These are phyloP conservation scores for Bombycilla garrulus DNA, from an alignment of 2,113 vertebrate species.

Conservation along the genomic window DNA sequence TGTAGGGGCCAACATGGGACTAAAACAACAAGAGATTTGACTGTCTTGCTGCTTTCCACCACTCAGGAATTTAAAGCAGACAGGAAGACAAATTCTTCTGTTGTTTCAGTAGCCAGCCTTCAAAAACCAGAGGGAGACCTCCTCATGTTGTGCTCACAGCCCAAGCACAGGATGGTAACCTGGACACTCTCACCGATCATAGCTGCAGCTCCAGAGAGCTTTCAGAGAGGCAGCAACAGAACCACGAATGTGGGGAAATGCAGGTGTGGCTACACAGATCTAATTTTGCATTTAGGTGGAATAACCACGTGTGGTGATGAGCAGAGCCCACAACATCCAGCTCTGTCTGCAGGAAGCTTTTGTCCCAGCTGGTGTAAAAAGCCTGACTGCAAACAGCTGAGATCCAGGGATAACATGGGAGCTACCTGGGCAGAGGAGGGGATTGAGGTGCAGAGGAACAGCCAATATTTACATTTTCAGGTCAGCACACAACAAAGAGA, in stretches of 20 bases:
- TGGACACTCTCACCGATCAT: neutral
- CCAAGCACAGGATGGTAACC: neutral
- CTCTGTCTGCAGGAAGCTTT: neutral
- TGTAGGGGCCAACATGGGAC: neutral
- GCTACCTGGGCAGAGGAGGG: neutral
- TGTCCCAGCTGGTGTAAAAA: neutral
- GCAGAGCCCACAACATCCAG: neutral
- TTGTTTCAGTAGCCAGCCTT: neutral
- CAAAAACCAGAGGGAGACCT: neutral
- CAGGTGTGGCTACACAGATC: neutral
- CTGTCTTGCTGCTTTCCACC: neutral
- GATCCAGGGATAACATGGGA: neutral
- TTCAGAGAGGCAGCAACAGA: neutral
- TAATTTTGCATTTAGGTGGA: neutral
- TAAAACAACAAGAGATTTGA: conserved; percentile 33
- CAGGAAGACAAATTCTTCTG: conserved; percentile 8
- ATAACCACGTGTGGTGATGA: neutral
- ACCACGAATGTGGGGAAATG: neutral
- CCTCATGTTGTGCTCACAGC: neutral
- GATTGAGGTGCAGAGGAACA: neutral
- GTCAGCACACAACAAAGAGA: neutral
- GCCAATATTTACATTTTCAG: conserved; percentile 46
- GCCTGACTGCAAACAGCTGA: neutral
- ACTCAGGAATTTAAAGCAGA: neutral
- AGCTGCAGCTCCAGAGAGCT: neutral